Base-by-base conservation (phyloP, 2,797 vertebrate genomes). In the Leontopithecus rosalia region DNA sequence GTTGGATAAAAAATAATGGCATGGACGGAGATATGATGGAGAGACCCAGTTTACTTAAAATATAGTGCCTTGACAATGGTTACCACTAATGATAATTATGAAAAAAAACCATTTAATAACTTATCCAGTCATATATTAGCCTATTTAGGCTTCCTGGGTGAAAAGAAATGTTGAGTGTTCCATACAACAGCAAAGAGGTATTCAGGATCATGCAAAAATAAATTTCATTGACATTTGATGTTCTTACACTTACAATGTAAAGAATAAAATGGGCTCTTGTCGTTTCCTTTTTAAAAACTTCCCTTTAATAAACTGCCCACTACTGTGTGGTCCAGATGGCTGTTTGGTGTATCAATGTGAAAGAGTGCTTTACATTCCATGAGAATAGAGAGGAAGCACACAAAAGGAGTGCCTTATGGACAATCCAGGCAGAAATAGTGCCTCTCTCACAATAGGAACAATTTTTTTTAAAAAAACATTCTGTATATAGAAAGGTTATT, bases 271-370 rank as follows among this genome's bases (percentile, higher is more conserved):
- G 48, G 81, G 41, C 39, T 83, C 77, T 96, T 26, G 26, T 5
- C 11, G 72, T 75, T 92, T 70, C 46, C 64, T 97, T 79, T 80
- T 96, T 79, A 77, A 88, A 96, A 93, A 85, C 43, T 80, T 94
- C 81, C 46, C 58, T 97, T 95, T 95, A 97, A 96, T 94, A 95
- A 95, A 88, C 84, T 96, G 85, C 85, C 39, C 75, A 92, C 96
- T 64, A 28, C 96, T 75, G 24, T 67, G 82, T 79, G 86, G 81
- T 90, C 86, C 92, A 97, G 95, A 96, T n/a, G 86, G 75, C n/a
- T 94, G 36, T 81, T 92, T 90, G 82, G 81, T 61, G 81, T 88
- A 92, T 87, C 85, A 36, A 2, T 75, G 79, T 88, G 58, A 94
- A 97, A 91, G 83, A 50, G 94, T 76, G 81, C 73, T 91, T 96